These are phyloP conservation scores for Diaphora mendica DNA, from an alignment of 2,888 invertebrate genomes.

Conservation along the genomic window DNA sequence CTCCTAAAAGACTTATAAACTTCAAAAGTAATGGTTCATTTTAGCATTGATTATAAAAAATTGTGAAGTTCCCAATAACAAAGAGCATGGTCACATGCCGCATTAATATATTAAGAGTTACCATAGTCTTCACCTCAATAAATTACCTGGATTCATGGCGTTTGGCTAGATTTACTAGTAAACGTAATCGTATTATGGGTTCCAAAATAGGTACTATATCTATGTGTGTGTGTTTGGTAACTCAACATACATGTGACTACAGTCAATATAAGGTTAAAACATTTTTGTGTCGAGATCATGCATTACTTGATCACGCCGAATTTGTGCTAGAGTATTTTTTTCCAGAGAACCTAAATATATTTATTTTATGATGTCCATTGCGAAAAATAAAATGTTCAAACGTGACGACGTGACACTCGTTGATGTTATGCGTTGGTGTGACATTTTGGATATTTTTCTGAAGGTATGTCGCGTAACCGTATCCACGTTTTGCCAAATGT, in stretches of 20 bases:
- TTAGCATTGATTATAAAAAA: no score
- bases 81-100: background rate
- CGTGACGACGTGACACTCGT: constrained; percentile 28
- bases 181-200: constrained; percentile 19
- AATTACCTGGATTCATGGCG: constrained; percentile 41
- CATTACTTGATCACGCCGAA: background rate
- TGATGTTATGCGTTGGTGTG: constrained; percentile 1
- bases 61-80: no score
- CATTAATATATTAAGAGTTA: constrained; percentile 22
- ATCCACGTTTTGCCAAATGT: background rate
- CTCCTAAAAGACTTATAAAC: no score
- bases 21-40: no score
- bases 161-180: constrained; percentile 31
- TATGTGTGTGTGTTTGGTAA: constrained; percentile 20
- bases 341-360: constrained; percentile 22
- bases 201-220: constrained; percentile 14
- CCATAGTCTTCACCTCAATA: constrained; percentile 35
- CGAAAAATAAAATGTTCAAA: constrained; percentile 31
- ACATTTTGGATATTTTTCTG: background rate
- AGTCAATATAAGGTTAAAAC: background rate
- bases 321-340: constrained; percentile 14
- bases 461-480: background rate
- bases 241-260: no score
- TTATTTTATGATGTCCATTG: constrained; percentile 27
- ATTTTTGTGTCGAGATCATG: background rate